Percentiles rank a stretch among this genome's conserved stretches.
phyloP scores from a whole-genome alignment of 2,797 vertebrate species.

The Pantherophis alleghaniensis region DNA sequence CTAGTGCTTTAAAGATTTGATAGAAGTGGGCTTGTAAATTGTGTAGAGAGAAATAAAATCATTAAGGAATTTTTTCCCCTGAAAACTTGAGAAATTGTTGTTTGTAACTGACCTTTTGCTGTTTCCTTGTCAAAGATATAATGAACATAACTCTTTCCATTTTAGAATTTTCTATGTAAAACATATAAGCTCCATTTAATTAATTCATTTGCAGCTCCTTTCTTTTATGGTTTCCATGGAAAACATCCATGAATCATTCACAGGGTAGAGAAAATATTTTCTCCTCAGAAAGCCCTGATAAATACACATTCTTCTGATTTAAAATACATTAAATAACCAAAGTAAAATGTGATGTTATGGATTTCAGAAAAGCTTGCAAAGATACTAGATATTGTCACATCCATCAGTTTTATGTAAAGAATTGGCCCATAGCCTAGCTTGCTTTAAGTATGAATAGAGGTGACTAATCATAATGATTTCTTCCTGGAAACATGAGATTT shows the following conservation, averaged over 20 bases:
- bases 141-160: slow-evolving; percentile 16
- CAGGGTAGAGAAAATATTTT: not conserved
- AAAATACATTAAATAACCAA: not conserved
- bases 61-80: not conserved
- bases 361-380: not conserved
- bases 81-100: slow-evolving; percentile 7
- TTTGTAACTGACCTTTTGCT: slow-evolving; percentile 16
- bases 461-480: not conserved
- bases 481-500: not conserved
- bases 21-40: not conserved
- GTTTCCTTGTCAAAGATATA: slow-evolving; percentile 18
- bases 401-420: not conserved
- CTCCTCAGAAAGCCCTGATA: slow-evolving; percentile 1
- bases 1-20: slow-evolving; percentile 14
- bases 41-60: not conserved
- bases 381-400: not conserved
- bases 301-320: not conserved
- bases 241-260: slow-evolving; percentile 1
- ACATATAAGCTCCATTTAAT: not conserved
- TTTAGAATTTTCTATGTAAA: slow-evolving; percentile 20
- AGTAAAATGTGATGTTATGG: not conserved
- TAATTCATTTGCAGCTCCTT: slow-evolving; percentile 15
- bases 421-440: not conserved
- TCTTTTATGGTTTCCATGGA: slow-evolving; percentile 9
- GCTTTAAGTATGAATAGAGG: not conserved